phyloP scores from a whole-genome alignment of 2,113 vertebrate genomes.

The Enhydra lutris region DNA sequence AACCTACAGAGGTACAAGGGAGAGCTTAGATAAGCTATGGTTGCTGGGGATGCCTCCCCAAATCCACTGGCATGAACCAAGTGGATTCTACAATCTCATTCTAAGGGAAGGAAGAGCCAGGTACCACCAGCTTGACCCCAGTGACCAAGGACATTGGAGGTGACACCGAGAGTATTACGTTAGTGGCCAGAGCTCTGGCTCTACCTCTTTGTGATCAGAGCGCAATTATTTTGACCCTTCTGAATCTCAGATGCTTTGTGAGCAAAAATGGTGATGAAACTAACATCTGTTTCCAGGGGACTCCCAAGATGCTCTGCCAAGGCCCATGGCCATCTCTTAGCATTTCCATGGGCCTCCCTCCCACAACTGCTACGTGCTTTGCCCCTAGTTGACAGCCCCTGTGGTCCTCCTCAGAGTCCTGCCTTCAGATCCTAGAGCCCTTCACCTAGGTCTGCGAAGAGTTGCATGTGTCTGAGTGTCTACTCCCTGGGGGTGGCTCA shows the following conservation, averaged over 20 bases:
- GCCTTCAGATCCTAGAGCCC: neutral
- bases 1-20: neutral
- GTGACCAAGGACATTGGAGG: neutral
- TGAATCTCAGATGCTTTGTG: neutral
- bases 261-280: neutral
- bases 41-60: fast-evolving
- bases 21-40: neutral
- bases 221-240: neutral
- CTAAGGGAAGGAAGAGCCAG: neutral
- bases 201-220: neutral
- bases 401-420: neutral
- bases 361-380: neutral
- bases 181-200: neutral
- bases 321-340: neutral
- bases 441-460: neutral
- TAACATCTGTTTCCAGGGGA: neutral
- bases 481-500: neutral
- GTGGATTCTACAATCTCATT: neutral
- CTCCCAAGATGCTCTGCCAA: neutral
- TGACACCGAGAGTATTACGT: neutral
- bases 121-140: neutral
- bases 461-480: neutral
- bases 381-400: neutral
- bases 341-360: neutral
- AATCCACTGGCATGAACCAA: neutral